Conservation (phyloP, 23 tunicate species). For the Clavelina lepadiformis region DNA sequence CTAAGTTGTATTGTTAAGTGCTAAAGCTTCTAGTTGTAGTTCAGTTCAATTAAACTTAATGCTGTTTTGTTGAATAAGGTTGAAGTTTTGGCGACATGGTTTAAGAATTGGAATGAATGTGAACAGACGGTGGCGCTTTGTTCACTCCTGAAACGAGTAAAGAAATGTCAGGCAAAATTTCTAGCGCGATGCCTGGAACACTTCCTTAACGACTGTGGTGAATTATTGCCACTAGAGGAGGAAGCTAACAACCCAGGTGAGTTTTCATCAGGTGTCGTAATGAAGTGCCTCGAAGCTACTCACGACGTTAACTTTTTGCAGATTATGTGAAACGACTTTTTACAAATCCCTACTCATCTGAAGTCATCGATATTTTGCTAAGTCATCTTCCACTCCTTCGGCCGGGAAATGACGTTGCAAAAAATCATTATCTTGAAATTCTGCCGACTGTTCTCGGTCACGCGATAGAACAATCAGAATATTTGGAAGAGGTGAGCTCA, state of each 20-base stretch:
- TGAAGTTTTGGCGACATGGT: constrained; percentile 83
- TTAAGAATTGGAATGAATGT: constrained; percentile 93
- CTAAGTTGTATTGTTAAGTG: no score
- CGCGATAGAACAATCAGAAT: constrained; percentile 56
- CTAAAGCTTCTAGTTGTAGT: no score
- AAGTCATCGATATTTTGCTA: constrained; percentile 50
- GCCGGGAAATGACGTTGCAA: constrained; percentile 75
- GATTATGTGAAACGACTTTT: constrained; percentile 50
- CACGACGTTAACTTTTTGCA: constrained; percentile 3
- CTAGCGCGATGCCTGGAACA: constrained; percentile 72
- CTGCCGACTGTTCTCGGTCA: constrained; percentile 65
- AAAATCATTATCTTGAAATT: constrained; percentile 52
- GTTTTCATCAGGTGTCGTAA: no score
- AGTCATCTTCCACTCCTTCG: constrained; percentile 65
- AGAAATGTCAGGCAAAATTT: constrained; percentile 85
- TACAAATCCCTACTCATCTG: constrained; percentile 28
- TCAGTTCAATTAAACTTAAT: no score
- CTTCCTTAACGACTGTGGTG: constrained; percentile 53
- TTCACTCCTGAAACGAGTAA: constrained; percentile 62
- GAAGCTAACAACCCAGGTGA: constrained; percentile 86
- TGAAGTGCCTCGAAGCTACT: no score
- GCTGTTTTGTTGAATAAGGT: no score
- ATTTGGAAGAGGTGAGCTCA: constrained; percentile 82
- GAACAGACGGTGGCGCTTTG: constrained; percentile 86
- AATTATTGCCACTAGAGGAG: constrained; percentile 47